A percentile compares a stretch with the other conserved stretches of the same genome.
Evolutionary conservation across 2,888 invertebrate species (phyloP).

Genomic region (Miltochrista miniata): DNA sequence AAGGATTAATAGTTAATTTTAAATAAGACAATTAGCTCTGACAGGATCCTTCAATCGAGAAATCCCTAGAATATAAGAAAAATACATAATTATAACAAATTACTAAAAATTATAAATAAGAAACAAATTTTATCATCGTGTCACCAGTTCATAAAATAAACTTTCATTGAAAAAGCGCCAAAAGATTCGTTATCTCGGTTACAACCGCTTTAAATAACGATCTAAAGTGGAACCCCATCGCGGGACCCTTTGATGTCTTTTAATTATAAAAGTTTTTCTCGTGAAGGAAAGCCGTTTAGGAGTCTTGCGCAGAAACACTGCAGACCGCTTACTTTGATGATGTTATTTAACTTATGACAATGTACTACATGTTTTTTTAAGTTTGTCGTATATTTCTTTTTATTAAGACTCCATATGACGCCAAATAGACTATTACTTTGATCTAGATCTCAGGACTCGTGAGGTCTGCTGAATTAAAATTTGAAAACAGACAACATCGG

Average conservation of each 20-base stretch:
- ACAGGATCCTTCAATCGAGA: too few relatives aligned
- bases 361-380: not conserved
- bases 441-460: too few relatives aligned
- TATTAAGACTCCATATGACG: too few relatives aligned
- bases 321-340: slow-evolving; percentile 41
- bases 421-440: too few relatives aligned
- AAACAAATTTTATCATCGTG: slow-evolving; percentile 57
- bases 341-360: slow-evolving; percentile 23
- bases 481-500: too few relatives aligned
- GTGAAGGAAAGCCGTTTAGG: slow-evolving; percentile 67
- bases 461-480: too few relatives aligned
- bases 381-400: too few relatives aligned
- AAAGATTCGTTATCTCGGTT: slow-evolving; percentile 76
- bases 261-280: slow-evolving; percentile 81
- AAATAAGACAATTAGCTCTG: too few relatives aligned
- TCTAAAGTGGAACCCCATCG: slow-evolving; percentile 79
- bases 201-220: slow-evolving; percentile 79
- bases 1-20: too few relatives aligned
- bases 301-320: slow-evolving; percentile 48
- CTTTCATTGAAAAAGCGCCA: slow-evolving; percentile 68
- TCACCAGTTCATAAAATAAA: slow-evolving; percentile 74
- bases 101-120: slow-evolving; percentile 13
- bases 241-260: slow-evolving; percentile 78
- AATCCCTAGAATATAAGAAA: not conserved
- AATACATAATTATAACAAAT: not conserved